phyloP scores from a whole-genome alignment of 2,113 vertebrate genomes.

The Strix aluco region DNA sequence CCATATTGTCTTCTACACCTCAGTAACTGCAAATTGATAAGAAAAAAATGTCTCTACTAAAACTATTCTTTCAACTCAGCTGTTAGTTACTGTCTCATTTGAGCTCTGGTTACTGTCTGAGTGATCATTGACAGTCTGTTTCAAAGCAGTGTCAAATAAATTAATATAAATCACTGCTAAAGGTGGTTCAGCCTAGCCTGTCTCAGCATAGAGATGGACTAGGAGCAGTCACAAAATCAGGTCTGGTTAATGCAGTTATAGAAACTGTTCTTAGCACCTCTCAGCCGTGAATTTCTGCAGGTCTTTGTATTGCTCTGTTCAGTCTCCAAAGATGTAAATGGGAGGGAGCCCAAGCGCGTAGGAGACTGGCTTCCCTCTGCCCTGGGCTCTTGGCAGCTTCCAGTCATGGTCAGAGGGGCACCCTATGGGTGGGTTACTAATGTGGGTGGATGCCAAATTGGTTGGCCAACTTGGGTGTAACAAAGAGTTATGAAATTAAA shows the following conservation, averaged over 20 bases:
- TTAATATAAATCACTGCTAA: neutral
- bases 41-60: neutral
- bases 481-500: neutral
- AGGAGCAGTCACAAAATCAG: neutral
- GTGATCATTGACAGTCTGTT: neutral
- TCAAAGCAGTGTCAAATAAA: neutral
- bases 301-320: neutral
- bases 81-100: neutral
- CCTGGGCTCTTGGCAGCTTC: neutral
- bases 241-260: neutral
- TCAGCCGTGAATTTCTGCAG: neutral
- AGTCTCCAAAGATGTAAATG: neutral
- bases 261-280: neutral
- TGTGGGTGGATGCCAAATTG: neutral
- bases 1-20: neutral
- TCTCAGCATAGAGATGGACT: neutral
- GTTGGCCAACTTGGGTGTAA: neutral
- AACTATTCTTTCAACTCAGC: neutral
- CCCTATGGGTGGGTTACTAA: neutral
- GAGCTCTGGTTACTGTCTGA: neutral
- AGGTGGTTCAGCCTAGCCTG: neutral
- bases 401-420: neutral
- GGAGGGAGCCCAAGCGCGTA: accelerated
- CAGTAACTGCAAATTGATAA: neutral
- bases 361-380: neutral